These are phyloP conservation scores for Slavum lentiscoides DNA, from an alignment of 2,888 invertebrate genomes.

Conservation along the genomic window DNA sequence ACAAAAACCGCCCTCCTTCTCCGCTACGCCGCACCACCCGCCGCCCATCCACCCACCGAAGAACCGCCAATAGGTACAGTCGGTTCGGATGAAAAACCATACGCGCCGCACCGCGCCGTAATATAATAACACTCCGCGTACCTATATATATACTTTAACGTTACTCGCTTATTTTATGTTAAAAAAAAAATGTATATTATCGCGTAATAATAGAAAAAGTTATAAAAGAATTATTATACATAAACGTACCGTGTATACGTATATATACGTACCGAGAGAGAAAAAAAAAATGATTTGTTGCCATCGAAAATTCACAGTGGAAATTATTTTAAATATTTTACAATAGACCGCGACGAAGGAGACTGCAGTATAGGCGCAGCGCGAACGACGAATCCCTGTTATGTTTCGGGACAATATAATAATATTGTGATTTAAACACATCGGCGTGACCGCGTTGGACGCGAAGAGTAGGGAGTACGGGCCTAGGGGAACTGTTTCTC, in stretches of 20 bases:
- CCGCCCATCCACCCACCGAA: neutral
- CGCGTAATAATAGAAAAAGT: constrained; percentile 16
- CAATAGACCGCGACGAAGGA: neutral
- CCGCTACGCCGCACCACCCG: neutral
- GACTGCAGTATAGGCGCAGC: too few species aligned
- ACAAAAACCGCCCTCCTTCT: constrained; percentile 40
- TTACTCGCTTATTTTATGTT: neutral
- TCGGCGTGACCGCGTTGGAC: too few species aligned
- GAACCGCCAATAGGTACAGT: constrained; percentile 27
- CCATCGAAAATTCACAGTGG: neutral
- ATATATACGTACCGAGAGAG: too few species aligned
- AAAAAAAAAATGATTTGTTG: constrained; percentile 28
- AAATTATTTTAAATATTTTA: constrained; percentile 18
- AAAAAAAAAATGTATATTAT: neutral
- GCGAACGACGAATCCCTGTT: too few species aligned
- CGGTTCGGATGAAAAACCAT: constrained; percentile 26
- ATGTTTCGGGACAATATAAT: too few species aligned
- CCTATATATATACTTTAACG: neutral
- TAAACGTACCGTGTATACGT: too few species aligned
- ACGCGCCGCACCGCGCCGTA: neutral
- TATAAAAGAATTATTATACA: neutral
- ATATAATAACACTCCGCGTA: neutral
- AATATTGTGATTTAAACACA: too few species aligned
- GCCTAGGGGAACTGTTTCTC: too few species aligned
- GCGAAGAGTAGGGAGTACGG: too few species aligned